These are phyloP conservation scores for Phyllotreta cruciferae DNA, from an alignment of 2,888 invertebrate genomes.

Conservation along the genomic window DNA sequence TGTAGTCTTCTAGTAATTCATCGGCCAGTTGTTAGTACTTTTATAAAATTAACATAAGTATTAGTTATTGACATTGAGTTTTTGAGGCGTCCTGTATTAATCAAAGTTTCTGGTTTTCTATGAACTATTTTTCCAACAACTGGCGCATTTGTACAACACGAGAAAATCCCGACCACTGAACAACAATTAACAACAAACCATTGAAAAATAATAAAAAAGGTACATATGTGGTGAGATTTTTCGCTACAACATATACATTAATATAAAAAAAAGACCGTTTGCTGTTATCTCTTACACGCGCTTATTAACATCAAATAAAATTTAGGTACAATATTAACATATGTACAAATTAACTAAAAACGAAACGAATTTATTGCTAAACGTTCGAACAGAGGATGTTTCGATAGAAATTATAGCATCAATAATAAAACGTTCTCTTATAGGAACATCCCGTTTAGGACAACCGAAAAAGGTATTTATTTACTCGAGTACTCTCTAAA, in stretches of 20 bases:
- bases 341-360: conserved; percentile 28
- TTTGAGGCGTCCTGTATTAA: neutral
- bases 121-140: conserved; percentile 8
- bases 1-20: conserved; percentile 41
- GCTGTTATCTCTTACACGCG: conserved; percentile 24
- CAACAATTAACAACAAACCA: neutral
- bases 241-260: conserved; percentile 5
- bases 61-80: conserved; percentile 8
- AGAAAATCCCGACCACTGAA: conserved; percentile 21
- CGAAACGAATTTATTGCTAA: conserved; percentile 26
- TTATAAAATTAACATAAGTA: neutral
- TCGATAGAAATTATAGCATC: neutral
- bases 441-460: neutral
- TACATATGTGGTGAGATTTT: conserved; percentile 13
- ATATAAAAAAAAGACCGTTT: conserved; percentile 23
- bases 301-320: conserved; percentile 17
- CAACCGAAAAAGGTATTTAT: neutral
- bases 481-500: neutral
- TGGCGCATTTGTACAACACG: conserved; percentile 19
- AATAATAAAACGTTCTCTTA: neutral
- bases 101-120: no score
- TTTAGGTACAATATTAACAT: conserved; percentile 20
- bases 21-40: conserved; percentile 18
- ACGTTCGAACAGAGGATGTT: conserved; percentile 9
- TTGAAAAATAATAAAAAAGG: neutral